Conservation (phyloP, 2,797 vertebrate species). For the Molothrus ater region DNA sequence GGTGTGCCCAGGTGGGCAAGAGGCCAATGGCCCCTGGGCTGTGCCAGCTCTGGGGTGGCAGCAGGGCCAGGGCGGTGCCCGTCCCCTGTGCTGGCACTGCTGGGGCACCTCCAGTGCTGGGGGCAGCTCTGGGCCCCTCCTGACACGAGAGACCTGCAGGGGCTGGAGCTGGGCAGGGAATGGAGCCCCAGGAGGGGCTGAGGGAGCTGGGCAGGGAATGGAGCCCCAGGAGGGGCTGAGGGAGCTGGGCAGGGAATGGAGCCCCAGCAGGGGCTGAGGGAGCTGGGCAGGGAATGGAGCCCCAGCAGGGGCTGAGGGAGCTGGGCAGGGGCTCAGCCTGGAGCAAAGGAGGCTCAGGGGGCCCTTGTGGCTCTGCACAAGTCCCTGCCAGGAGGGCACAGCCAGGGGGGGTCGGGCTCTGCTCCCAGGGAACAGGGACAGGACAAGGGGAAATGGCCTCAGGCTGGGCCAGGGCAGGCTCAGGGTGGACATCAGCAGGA, state of each 20-base stretch:
- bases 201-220: no score
- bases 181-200: no score
- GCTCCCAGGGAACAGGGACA: not conserved
- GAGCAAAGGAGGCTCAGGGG: no score
- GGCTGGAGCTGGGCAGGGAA: no score
- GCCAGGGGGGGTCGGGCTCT: not conserved
- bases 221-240: no score
- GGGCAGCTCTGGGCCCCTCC: no score
- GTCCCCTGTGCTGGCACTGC: not conserved
- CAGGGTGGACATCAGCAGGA: rapidly evolving
- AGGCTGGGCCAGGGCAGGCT: not conserved
- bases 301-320: no score
- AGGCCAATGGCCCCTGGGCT: not conserved
- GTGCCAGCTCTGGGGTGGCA: not conserved
- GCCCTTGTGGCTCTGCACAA: no score
- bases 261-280: no score
- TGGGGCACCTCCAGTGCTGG: not conserved
- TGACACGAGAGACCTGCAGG: no score
- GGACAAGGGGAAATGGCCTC: not conserved
- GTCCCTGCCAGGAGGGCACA: not conserved
- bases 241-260: no score
- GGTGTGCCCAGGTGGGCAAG: not conserved
- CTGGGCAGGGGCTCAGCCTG: not conserved
- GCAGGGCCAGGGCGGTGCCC: not conserved
- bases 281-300: no score